Base-by-base conservation (phyloP, 2,797 vertebrate species). In the Limnodromus scolopaceus region DNA sequence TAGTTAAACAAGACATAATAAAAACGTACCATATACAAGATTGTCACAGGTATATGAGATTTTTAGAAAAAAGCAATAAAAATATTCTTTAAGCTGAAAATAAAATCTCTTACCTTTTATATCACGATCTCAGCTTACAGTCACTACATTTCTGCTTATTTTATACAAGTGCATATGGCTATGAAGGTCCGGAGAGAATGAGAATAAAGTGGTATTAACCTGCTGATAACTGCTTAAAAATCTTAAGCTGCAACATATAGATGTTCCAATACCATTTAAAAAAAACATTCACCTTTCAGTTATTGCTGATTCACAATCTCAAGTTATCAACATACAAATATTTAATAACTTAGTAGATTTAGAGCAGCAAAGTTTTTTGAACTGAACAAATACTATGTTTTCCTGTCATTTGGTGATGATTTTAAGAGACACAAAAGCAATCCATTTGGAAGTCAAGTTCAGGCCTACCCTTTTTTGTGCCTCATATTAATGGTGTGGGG, bases 151-250 rank as follows among this genome's bases (percentile, higher is more conserved):
- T 98, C 96, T 98, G 98, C 97, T 98, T 98, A 98, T 97, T 98
- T 98, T 98, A 98, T 97, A 98, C 97, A 98, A 98, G 98, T 98
- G 98, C 97, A 96, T 98, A 98, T 98, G 98, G 98, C 98, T 98
- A 98, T 93, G 97, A 91, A 98, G 97, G 96, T 98, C 98, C 97
- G 96, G 98, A 98, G 97, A 98, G 94, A 98, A 98, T 97, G 98
- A 98, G 98, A 98, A 98, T 97, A 98, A 98, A 98, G 98, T 97
- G 96, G 96, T 97, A 98, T 98, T 98, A 98, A 98, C 97, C 97
- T 97, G 97, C 97, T 98, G 98, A 97, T 97, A 97, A 98, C 98
- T 96, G 97, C 97, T 98, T 96, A 97, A 87, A 97, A 98, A 85
- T 98, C 97, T 98, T 98, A 98, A 98, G 96, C 97, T 98, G 96